phyloP scores from a whole-genome alignment of 2,888 invertebrate genomes.

The Eudemis profundana region DNA sequence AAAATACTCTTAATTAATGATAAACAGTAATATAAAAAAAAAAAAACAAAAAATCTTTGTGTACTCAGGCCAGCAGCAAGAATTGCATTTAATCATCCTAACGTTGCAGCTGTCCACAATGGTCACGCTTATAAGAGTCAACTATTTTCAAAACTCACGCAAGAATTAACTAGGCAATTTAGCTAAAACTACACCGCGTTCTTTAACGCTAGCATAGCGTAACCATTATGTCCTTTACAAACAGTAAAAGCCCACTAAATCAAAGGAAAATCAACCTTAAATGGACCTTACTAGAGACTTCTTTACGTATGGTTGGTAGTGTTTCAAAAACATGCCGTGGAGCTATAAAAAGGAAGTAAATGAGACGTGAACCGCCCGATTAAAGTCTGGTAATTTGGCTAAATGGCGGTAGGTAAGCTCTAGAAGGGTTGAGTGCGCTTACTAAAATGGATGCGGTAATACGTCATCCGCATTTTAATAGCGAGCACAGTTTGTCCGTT shows the following conservation, averaged over 20 bases:
- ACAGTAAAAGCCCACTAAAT: slow-evolving; percentile 7
- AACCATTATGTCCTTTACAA: slow-evolving; percentile 38
- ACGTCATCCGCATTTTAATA: slow-evolving; percentile 26
- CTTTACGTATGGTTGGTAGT: slow-evolving; percentile 14
- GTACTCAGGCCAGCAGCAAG: too few species aligned
- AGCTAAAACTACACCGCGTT: slow-evolving; percentile 30
- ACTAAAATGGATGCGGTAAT: slow-evolving; percentile 47
- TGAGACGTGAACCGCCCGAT: slow-evolving; percentile 75
- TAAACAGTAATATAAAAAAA: too few species aligned
- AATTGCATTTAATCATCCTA: too few species aligned
- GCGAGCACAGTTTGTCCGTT: neutral
- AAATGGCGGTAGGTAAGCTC: slow-evolving; percentile 60
- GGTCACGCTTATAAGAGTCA: slow-evolving; percentile 3
- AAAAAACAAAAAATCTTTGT: too few species aligned
- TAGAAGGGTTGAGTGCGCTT: slow-evolving; percentile 51
- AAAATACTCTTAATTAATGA: too few species aligned
- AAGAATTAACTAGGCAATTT: slow-evolving; percentile 32
- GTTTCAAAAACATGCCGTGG: slow-evolving; percentile 52
- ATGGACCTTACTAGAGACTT: neutral
- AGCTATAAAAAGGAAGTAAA: slow-evolving; percentile 71
- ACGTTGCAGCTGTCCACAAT: too few species aligned
- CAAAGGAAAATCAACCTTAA: slow-evolving; percentile 21
- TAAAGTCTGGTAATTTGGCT: slow-evolving; percentile 69
- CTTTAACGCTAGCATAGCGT: slow-evolving; percentile 16
- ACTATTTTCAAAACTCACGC: slow-evolving; percentile 7